Percentiles rank a stretch among this genome's conserved stretches.
These are phyloP conservation scores for Pelochelys cantorii DNA, from an alignment of 2,797 vertebrate species.

Conservation along the genomic window DNA sequence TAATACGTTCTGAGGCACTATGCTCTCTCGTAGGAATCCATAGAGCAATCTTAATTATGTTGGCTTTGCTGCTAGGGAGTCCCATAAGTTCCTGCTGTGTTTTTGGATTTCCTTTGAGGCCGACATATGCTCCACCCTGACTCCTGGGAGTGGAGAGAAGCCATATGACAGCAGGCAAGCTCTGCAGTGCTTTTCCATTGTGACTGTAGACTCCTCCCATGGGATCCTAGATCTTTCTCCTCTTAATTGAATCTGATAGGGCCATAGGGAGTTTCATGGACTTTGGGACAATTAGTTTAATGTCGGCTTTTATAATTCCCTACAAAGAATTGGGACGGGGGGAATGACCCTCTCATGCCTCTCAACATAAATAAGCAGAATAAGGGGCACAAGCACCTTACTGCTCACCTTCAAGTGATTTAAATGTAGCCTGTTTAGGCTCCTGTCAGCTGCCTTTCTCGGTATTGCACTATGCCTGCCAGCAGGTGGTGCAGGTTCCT, in stretches of 20 bases:
- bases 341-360: neutral
- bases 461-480: neutral
- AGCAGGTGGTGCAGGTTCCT: conserved; percentile 67
- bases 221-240: rapidly evolving
- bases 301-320: neutral
- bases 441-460: neutral
- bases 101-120: neutral
- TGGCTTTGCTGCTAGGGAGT: neutral
- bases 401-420: neutral
- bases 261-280: neutral
- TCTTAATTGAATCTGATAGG: neutral
- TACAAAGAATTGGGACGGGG: neutral
- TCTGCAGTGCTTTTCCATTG: neutral
- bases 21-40: neutral
- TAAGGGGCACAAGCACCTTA: neutral
- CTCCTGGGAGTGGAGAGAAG: neutral
- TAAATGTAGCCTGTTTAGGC: neutral
- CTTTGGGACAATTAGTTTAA: neutral
- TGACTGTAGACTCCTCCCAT: rapidly evolving
- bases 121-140: neutral
- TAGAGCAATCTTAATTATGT: neutral
- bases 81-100: neutral
- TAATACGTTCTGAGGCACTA: neutral
- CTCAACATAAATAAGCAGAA: neutral
- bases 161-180: neutral